These are phyloP conservation scores for Alcedo atthis DNA, from an alignment of 2,797 vertebrate genomes.

Conservation along the genomic window DNA sequence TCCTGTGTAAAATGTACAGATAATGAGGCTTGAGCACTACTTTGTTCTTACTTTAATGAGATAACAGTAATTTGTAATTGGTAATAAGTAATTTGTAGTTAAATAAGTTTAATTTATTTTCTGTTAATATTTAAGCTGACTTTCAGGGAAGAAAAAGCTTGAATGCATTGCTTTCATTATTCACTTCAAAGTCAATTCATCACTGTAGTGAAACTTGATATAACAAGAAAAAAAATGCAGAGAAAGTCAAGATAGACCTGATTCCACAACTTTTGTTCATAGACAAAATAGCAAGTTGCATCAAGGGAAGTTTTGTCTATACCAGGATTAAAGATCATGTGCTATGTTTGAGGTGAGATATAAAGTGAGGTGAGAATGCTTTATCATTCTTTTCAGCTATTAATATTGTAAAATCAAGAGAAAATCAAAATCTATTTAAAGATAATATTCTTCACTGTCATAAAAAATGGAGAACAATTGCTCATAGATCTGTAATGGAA, in stretches of 20 bases:
- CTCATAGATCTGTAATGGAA: neutral
- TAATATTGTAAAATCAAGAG: neutral
- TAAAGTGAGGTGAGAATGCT: neutral
- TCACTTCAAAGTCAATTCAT: neutral
- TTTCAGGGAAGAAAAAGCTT: neutral
- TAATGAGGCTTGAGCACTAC: neutral
- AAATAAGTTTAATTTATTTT: slow-evolving; percentile 16
- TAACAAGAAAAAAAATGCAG: neutral
- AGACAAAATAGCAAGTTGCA: neutral
- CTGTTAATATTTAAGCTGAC: slow-evolving; percentile 1
- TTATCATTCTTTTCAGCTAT: neutral
- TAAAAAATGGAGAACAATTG: neutral
- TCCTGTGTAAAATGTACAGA: neutral
- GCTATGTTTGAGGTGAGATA: neutral
- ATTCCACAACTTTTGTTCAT: neutral
- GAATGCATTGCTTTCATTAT: neutral
- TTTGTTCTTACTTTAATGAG: neutral
- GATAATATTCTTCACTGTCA: neutral
- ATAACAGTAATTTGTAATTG: neutral
- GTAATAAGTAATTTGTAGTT: neutral
- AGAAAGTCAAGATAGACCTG: neutral
- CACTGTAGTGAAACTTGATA: neutral
- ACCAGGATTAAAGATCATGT: neutral
- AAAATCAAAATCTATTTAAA: neutral
- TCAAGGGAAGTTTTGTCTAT: neutral